Percentiles rank a stretch among this genome's conserved stretches.
Evolutionary conservation across 2,797 vertebrate species (phyloP).

Genomic region (Delichon dasypus): DNA sequence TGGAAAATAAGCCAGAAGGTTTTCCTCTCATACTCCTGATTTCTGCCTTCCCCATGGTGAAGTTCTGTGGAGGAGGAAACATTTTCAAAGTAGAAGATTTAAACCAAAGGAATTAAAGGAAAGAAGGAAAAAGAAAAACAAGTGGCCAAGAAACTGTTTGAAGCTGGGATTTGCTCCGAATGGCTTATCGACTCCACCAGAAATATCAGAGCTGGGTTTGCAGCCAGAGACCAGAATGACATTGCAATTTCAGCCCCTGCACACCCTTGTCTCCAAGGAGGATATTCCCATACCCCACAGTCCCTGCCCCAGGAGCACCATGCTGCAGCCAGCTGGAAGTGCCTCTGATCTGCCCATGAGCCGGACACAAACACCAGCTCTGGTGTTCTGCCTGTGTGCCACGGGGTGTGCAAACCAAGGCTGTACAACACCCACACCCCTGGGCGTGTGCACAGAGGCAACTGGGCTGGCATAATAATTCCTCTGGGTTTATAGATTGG

Average conservation of each 20-base stretch:
- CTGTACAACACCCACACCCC: not conserved
- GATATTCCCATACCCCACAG: rapidly evolving
- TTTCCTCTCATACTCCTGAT: not conserved
- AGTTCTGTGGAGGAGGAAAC: not conserved
- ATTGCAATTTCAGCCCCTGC: not conserved
- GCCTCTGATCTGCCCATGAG: not conserved
- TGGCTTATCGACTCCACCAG: no score
- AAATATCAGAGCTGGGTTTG: not conserved
- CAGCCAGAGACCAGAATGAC: not conserved
- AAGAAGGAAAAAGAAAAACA: not conserved
- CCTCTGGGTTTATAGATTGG: not conserved
- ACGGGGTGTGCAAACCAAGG: not conserved
- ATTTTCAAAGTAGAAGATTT: not conserved
- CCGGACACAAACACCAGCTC: not conserved
- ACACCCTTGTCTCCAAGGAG: not conserved
- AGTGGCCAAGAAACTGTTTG: not conserved
- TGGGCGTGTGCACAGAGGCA: not conserved
- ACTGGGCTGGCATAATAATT: not conserved
- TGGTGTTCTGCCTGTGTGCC: rapidly evolving
- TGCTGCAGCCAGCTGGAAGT: not conserved
- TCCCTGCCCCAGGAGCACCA: rapidly evolving
- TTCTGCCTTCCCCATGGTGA: not conserved
- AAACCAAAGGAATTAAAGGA: not conserved
- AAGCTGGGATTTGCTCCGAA: not conserved
- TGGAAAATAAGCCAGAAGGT: not conserved